These are phyloP conservation scores for Sinocyclocheilus maitianheensis DNA, from an alignment of 2,113 vertebrate genomes.

Conservation along the genomic window DNA sequence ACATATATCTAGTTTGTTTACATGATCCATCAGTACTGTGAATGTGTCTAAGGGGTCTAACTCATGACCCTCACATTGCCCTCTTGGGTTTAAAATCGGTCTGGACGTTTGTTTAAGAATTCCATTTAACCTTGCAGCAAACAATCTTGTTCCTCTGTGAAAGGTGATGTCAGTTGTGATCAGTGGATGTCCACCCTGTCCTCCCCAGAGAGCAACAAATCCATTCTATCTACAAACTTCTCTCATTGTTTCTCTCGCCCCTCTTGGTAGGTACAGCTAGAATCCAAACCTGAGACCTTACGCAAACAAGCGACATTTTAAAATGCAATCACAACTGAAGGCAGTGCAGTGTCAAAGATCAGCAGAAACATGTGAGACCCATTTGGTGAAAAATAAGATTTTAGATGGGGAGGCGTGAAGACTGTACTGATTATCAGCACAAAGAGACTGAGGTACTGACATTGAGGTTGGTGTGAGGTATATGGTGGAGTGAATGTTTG, in stretches of 20 bases:
- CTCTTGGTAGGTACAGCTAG: slow-evolving; percentile 32
- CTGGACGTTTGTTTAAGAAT: slow-evolving; percentile 41
- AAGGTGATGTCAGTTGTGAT: slow-evolving; percentile 36
- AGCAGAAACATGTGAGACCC: slow-evolving; percentile 67
- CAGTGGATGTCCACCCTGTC: slow-evolving; percentile 32
- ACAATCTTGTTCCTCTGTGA: slow-evolving; percentile 35
- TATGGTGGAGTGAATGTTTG: background rate
- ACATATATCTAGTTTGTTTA: background rate
- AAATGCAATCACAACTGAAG: slow-evolving; percentile 67
- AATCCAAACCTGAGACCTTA: slow-evolving; percentile 64
- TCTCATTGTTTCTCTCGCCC: slow-evolving; percentile 42
- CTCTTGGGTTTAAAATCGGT: slow-evolving; percentile 4
- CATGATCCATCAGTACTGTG: background rate
- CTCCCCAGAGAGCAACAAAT: slow-evolving; percentile 49
- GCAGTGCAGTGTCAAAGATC: slow-evolving; percentile 65
- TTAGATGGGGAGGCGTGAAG: slow-evolving; percentile 19
- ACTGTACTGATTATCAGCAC: slow-evolving; percentile 12
- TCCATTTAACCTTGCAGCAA: slow-evolving; percentile 43
- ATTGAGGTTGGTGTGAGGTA: background rate
- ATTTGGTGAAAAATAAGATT: slow-evolving; percentile 62
- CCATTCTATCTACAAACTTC: slow-evolving; percentile 48
- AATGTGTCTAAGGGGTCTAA: background rate
- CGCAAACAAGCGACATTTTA: slow-evolving; percentile 70
- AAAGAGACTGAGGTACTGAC: slow-evolving; percentile 15
- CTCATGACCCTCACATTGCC: slow-evolving; percentile 6